Percentiles rank a stretch among this genome's conserved stretches.
phyloP scores from a whole-genome alignment of 2,797 vertebrate species.

The Triplophysa yarkandensis region DNA sequence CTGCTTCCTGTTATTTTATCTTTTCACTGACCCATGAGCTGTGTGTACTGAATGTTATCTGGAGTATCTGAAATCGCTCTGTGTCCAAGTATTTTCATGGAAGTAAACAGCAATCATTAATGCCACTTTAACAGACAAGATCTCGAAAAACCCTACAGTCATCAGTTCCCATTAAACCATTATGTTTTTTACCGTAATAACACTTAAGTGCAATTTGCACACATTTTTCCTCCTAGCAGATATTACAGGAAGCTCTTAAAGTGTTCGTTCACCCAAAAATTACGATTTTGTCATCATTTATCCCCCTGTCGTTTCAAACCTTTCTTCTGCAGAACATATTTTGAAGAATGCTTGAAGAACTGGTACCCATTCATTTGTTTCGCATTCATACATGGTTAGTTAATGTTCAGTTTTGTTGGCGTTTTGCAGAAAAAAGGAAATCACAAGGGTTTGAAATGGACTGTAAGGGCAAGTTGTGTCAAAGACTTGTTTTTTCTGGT shows the following conservation, averaged over 20 bases:
- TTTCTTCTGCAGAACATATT: too few species aligned
- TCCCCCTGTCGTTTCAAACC: too few species aligned
- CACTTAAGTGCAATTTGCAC: neutral
- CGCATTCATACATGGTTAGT: too few species aligned
- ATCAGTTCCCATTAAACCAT: neutral
- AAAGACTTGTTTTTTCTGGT: neutral
- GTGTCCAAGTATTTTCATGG: neutral
- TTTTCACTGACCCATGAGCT: neutral
- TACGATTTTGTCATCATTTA: too few species aligned
- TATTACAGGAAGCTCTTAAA: neutral
- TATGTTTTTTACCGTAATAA: neutral
- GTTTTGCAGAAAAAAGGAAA: too few species aligned
- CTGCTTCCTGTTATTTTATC: constrained; percentile 7
- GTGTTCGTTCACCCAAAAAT: too few species aligned
- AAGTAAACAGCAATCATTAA: neutral
- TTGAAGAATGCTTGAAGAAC: too few species aligned
- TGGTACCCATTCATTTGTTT: too few species aligned
- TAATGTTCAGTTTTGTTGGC: too few species aligned
- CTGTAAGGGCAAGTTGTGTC: neutral
- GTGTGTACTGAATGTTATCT: neutral
- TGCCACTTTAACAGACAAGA: neutral
- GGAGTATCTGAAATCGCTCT: neutral
- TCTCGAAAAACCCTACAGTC: neutral
- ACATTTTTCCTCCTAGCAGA: neutral
- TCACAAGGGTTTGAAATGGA: too few species aligned